A percentile compares a stretch with the other conserved stretches of the same genome.
Evolutionary conservation across 2,888 invertebrate species (phyloP).

Genomic region (Hirtodrosophila confusa): DNA sequence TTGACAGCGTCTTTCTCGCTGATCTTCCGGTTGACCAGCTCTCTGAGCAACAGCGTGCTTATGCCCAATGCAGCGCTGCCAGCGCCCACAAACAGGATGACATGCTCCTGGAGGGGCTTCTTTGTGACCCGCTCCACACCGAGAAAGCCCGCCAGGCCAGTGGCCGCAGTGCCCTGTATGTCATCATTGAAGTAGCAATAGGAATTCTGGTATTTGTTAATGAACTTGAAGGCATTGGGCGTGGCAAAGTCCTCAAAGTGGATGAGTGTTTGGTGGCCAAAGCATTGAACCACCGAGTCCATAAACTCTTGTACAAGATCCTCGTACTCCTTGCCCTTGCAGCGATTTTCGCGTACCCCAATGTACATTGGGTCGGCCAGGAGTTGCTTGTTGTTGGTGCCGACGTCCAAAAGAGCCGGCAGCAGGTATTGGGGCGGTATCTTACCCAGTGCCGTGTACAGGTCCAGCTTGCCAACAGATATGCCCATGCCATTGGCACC

Average conservation of each 20-base stretch:
- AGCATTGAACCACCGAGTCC: constrained; percentile 27
- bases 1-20: constrained; percentile 2
- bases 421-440: constrained; percentile 46
- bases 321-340: constrained; percentile 59
- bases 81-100: constrained; percentile 55
- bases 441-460: constrained; percentile 56
- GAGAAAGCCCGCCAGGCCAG: constrained; percentile 59
- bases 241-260: constrained; percentile 74
- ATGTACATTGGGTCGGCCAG: constrained; percentile 60
- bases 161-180: constrained; percentile 63
- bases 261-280: constrained; percentile 48
- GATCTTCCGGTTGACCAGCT: constrained; percentile 27
- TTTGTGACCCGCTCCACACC: constrained; percentile 45
- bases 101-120: constrained; percentile 48
- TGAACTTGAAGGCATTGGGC: constrained; percentile 55
- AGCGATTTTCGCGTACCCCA: constrained; percentile 53
- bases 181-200: constrained; percentile 68
- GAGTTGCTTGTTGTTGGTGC: constrained; percentile 54
- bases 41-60: constrained; percentile 29
- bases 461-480: constrained; percentile 59
- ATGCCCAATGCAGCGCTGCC: constrained; percentile 65
- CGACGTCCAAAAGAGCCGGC: constrained; percentile 57
- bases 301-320: constrained; percentile 59
- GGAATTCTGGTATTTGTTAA: constrained; percentile 48
- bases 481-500: constrained; percentile 74